These are phyloP conservation scores for Falco peregrinus DNA, from an alignment of 2,797 vertebrate species.

Conservation along the genomic window DNA sequence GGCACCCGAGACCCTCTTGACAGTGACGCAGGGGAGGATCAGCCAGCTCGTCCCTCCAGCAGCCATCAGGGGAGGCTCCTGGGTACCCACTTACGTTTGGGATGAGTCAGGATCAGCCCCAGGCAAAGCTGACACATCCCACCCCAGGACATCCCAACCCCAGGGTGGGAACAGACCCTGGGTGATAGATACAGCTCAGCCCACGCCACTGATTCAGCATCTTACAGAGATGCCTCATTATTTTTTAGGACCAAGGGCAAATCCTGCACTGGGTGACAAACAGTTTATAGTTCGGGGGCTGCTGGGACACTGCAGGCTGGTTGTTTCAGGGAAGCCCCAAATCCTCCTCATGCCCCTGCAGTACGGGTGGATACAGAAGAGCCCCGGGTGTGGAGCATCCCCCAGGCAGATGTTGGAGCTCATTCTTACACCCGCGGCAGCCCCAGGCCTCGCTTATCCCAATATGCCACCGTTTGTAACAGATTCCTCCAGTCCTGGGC, in stretches of 20 bases:
- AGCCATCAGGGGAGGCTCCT: neutral
- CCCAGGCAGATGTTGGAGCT: neutral
- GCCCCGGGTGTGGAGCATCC: neutral
- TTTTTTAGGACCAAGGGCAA: neutral
- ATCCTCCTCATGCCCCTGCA: neutral
- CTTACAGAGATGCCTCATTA: neutral
- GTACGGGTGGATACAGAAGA: neutral
- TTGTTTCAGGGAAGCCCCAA: neutral
- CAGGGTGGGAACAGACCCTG: neutral
- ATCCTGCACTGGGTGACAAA: neutral
- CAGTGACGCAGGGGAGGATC: neutral
- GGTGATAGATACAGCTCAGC: rapidly evolving
- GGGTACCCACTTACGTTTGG: rapidly evolving
- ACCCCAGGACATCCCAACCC: neutral
- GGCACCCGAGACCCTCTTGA: neutral
- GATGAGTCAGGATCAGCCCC: neutral
- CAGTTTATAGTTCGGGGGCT: neutral
- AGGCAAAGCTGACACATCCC: neutral
- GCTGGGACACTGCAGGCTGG: neutral
- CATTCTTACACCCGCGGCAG: neutral
- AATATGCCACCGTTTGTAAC: neutral
- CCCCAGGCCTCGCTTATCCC: neutral
- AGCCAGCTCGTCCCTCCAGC: neutral
- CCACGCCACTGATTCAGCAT: neutral
- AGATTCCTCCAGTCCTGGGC: neutral